Evolutionary conservation across 2,888 invertebrate species (phyloP).

Genomic region (Omphaloscelis lunosa): DNA sequence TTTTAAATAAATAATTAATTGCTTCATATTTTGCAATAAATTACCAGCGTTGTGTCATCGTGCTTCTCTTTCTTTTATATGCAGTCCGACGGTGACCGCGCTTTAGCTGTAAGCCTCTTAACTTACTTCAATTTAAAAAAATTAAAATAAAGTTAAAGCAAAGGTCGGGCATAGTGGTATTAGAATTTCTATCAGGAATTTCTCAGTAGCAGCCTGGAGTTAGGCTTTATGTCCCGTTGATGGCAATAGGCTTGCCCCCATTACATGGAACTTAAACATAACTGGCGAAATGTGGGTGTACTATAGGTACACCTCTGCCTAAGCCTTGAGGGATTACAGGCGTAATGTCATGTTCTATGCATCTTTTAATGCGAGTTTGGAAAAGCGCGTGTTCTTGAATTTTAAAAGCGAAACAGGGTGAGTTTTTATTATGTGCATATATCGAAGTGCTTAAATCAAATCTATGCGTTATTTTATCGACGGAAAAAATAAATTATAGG

Average conservation of each 20-base stretch:
- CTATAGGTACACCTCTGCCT: neutral
- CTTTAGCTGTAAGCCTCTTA: no score
- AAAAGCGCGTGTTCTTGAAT: neutral
- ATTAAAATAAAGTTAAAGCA: no score
- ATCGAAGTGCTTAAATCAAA: no score
- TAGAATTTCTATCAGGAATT: neutral
- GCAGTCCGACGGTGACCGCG: no score
- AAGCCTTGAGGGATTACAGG: neutral
- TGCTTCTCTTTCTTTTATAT: neutral
- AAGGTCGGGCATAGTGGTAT: neutral
- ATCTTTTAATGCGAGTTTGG: neutral
- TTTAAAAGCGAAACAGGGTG: no score
- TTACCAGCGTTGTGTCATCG: no score
- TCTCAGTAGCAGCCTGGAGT: neutral
- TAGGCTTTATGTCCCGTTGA: neutral
- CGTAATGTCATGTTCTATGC: neutral
- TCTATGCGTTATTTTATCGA: no score
- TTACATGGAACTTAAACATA: neutral
- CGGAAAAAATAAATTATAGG: no score
- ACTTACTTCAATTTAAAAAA: neutral
- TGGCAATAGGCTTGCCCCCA: neutral
- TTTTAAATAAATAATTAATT: no score
- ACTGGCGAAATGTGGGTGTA: neutral
- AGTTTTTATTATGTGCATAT: no score
- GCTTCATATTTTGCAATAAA: no score